These are phyloP conservation scores for Pollenia amentaria DNA, from an alignment of 2,888 invertebrate species.

Conservation along the genomic window DNA sequence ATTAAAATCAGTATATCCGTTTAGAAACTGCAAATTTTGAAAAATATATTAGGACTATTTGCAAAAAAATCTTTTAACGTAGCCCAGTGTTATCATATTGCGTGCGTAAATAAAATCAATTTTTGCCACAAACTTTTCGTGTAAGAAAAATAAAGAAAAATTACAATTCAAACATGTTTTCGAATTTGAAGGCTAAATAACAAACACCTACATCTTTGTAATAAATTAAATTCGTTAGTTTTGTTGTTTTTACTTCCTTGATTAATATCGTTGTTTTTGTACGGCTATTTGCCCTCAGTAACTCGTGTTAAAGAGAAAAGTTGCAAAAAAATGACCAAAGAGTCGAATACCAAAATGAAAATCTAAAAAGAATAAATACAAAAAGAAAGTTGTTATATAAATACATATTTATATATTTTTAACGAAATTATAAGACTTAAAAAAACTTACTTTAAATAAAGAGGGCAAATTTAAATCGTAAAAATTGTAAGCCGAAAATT, in stretches of 20 bases:
- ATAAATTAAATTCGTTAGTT: conserved; percentile 31
- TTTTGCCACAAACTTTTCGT: conserved; percentile 32
- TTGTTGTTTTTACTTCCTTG: neutral
- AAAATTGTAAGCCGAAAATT: conserved; percentile 76
- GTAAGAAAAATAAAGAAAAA: neutral
- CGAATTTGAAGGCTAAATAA: conserved; percentile 48
- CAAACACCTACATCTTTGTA: conserved; percentile 25
- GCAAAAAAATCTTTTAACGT: neutral
- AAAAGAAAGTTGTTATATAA: neutral
- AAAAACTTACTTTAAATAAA: conserved; percentile 68
- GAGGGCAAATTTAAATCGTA: conserved; percentile 77
- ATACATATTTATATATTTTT: neutral
- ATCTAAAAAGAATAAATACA: conserved; percentile 74
- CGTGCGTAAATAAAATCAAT: conserved; percentile 63
- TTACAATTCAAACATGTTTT: conserved; percentile 26
- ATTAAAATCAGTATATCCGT: too few relatives aligned
- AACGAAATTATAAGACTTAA: neutral
- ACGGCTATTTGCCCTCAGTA: neutral
- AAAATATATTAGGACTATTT: too few relatives aligned
- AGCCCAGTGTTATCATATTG: conserved; percentile 46
- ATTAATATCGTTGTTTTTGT: neutral
- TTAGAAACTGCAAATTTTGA: too few relatives aligned
- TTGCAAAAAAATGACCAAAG: conserved; percentile 55
- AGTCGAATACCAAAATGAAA: conserved; percentile 77
- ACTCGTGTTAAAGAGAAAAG: conserved; percentile 46